Conservation (phyloP, 2,113 vertebrate species). For the Proteles cristata region DNA sequence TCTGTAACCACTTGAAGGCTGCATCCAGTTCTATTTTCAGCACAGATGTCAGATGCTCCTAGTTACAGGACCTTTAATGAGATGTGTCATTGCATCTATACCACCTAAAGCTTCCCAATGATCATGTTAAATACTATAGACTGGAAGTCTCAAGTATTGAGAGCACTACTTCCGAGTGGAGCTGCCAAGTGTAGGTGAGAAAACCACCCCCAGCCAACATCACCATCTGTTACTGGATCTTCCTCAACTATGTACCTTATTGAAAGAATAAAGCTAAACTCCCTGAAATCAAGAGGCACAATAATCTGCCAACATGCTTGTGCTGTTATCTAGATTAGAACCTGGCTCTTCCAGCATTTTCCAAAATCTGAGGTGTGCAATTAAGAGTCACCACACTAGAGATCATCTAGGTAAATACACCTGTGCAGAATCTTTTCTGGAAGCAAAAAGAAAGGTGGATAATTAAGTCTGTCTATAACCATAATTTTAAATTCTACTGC, state of each 20-base stretch:
- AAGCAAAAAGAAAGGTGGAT: constrained; percentile 45
- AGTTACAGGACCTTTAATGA: constrained; percentile 30
- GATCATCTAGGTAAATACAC: constrained; percentile 11
- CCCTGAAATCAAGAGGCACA: constrained; percentile 29
- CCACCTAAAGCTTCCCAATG: constrained; percentile 47
- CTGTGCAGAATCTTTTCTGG: constrained; percentile 29
- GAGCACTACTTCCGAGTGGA: constrained; percentile 29
- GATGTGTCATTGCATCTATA: neutral
- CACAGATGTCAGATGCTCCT: constrained; percentile 69
- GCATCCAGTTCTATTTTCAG: neutral
- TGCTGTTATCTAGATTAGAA: constrained; percentile 33
- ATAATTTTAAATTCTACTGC: constrained; percentile 52
- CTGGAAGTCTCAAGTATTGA: constrained; percentile 49
- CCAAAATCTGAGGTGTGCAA: constrained; percentile 28
- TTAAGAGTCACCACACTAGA: constrained; percentile 1
- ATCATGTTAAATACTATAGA: constrained; percentile 29
- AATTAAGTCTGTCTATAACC: constrained; percentile 49
- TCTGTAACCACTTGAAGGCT: neutral
- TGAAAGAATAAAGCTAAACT: constrained; percentile 54
- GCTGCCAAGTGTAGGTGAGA: constrained; percentile 74
- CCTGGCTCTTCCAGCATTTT: constrained; percentile 24
- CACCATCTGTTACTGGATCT: constrained; percentile 75
- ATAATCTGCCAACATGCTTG: constrained; percentile 49
- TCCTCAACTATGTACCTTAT: constrained; percentile 37
- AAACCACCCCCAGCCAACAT: constrained; percentile 68